These are phyloP conservation scores for Centropyge bicolor DNA, from an alignment of 2,797 vertebrate species.

Conservation along the genomic window DNA sequence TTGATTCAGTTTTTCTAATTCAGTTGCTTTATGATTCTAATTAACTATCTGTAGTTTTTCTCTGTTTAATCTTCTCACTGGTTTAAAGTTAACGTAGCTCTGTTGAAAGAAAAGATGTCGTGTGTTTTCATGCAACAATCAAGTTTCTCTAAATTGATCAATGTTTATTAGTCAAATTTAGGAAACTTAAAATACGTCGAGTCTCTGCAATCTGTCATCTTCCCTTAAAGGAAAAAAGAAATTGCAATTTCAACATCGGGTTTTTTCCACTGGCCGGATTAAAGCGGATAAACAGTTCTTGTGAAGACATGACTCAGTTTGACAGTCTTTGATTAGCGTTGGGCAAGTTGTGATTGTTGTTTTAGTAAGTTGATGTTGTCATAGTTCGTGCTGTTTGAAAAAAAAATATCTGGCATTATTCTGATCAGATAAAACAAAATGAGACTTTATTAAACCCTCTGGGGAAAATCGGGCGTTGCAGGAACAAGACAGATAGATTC, in stretches of 20 bases:
- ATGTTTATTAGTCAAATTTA: background rate
- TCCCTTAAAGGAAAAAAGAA: background rate
- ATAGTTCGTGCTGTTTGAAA: constrained; percentile 15
- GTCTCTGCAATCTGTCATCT: background rate
- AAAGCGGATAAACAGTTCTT: background rate
- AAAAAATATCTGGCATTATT: constrained; percentile 10
- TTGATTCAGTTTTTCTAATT: background rate
- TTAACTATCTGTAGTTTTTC: background rate
- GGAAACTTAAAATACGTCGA: rapidly evolving
- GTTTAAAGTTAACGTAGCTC: background rate
- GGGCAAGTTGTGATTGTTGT: background rate
- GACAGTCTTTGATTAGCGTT: background rate
- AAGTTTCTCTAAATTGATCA: background rate
- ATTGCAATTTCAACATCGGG: background rate
- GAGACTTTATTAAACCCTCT: constrained; percentile 31
- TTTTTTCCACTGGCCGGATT: background rate
- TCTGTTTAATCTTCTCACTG: too few species aligned
- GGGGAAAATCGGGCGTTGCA: background rate
- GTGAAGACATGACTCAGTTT: background rate
- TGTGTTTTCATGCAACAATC: background rate
- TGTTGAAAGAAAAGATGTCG: background rate
- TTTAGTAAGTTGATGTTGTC: constrained; percentile 7
- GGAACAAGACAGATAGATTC: background rate
- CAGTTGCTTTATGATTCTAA: background rate
- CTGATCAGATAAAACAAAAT: constrained; percentile 28